Conservation (phyloP, 2,888 invertebrate genomes). For the Celastrina argiolus region DNA sequence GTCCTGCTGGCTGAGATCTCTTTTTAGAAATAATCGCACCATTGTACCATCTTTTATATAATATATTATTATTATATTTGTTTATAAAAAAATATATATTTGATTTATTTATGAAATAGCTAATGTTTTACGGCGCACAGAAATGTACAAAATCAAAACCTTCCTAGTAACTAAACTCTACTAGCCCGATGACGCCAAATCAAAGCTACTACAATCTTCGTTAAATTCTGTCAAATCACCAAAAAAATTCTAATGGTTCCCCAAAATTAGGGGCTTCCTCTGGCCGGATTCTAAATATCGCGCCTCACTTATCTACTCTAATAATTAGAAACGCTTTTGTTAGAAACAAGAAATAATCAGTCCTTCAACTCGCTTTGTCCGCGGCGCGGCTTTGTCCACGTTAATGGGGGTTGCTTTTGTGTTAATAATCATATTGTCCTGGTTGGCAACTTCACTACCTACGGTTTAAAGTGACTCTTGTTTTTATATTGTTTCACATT, state of each 20-base stretch:
- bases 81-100: too few species aligned
- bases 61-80: too few species aligned
- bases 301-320: constrained; percentile 37
- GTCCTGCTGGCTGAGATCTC: too few species aligned
- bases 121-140: too few species aligned
- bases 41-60: too few species aligned
- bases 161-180: neutral
- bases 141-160: neutral
- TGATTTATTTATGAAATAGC: too few species aligned
- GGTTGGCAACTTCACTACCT: constrained; percentile 34
- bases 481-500: constrained; percentile 15
- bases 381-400: constrained; percentile 42
- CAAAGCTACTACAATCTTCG: neutral
- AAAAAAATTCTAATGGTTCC: constrained; percentile 9
- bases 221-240: constrained; percentile 1
- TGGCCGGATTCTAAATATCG: constrained; percentile 30
- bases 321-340: constrained; percentile 52
- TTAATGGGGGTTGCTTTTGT: constrained; percentile 47
- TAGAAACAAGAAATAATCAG: constrained; percentile 54
- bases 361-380: constrained; percentile 53
- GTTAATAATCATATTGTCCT: constrained; percentile 47
- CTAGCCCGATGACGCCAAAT: neutral
- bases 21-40: too few species aligned
- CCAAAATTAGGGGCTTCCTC: constrained; percentile 22
- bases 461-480: constrained; percentile 20